A percentile compares a stretch with the other conserved stretches of the same genome.
Conservation (phyloP, 1,140 invertebrate genomes). For the Scaptodrosophila lebanonensis region DNA sequence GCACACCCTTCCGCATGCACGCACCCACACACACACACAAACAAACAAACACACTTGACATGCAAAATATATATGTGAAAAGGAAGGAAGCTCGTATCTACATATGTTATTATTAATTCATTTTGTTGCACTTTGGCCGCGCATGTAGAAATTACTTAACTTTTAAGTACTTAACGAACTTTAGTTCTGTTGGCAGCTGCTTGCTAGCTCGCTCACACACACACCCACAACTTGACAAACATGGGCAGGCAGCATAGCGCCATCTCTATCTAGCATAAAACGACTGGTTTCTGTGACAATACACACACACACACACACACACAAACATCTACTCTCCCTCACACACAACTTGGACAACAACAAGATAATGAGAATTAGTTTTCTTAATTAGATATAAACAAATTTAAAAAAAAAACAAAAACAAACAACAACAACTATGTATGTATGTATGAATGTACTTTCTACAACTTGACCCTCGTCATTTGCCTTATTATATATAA, state of each 20-base stretch:
- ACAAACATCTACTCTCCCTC: constrained; percentile 1
- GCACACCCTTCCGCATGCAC: no score
- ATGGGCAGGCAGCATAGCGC: constrained; percentile 7
- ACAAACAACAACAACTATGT: no score
- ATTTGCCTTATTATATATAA: constrained; percentile 73
- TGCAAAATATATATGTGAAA: not conserved
- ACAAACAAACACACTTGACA: constrained; percentile 2
- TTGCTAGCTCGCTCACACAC: no score
- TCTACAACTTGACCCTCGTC: constrained; percentile 44
- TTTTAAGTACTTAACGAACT: constrained; percentile 41
- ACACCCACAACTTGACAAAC: constrained; percentile 4
- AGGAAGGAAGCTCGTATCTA: not conserved
- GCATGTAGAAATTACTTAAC: constrained; percentile 27
- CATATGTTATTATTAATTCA: not conserved
- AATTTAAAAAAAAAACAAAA: no score
- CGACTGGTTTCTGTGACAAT: constrained; percentile 67
- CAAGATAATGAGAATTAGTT: no score
- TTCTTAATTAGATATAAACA: no score
- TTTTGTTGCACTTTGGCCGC: not conserved
- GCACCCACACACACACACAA: constrained; percentile 15
- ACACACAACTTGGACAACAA: no score
- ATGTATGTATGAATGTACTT: constrained; percentile 6
- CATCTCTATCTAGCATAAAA: constrained; percentile 12
- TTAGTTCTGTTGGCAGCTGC: constrained; percentile 8
- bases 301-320: constrained; percentile 26